Evolutionary conservation across 2,888 invertebrate genomes (phyloP).

Genomic region (Chrysolina haemoptera): DNA sequence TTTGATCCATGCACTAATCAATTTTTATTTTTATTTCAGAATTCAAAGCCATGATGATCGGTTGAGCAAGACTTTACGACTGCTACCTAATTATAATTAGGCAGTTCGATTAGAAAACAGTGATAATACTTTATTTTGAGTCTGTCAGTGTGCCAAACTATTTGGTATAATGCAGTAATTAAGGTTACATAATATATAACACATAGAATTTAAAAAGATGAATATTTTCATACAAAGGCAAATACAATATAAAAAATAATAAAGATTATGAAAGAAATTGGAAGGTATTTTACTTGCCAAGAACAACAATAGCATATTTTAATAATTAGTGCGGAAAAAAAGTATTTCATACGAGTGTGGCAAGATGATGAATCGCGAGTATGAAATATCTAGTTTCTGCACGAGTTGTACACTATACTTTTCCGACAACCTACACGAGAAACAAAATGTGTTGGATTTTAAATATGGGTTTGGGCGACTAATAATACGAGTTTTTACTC

Average conservation of each 20-base stretch:
- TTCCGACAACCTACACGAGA: too few relatives aligned
- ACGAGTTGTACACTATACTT: too few relatives aligned
- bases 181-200: background rate
- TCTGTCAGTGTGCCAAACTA: slow-evolving; percentile 33
- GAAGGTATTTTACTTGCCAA: too few relatives aligned
- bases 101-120: slow-evolving; percentile 50
- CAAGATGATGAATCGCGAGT: too few relatives aligned
- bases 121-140: slow-evolving; percentile 47
- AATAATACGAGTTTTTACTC: too few relatives aligned
- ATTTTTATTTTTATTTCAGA: slow-evolving; percentile 74
- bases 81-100: slow-evolving; percentile 37
- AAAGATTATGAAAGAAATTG: too few relatives aligned
- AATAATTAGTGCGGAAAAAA: too few relatives aligned
- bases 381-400: too few relatives aligned
- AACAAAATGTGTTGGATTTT: too few relatives aligned
- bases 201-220: background rate
- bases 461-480: too few relatives aligned
- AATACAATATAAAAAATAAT: background rate
- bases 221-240: background rate
- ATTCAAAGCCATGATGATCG: slow-evolving; percentile 95
- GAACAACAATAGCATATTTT: too few relatives aligned
- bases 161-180: slow-evolving; percentile 15
- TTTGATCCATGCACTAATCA: slow-evolving; percentile 45
- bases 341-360: too few relatives aligned
- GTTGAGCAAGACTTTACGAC: slow-evolving; percentile 67